Evolutionary conservation across 1,140 invertebrate genomes (phyloP), one percentile per base, ranked within the genome.

Genomic region (Lysiphlebus fabarum): DNA sequence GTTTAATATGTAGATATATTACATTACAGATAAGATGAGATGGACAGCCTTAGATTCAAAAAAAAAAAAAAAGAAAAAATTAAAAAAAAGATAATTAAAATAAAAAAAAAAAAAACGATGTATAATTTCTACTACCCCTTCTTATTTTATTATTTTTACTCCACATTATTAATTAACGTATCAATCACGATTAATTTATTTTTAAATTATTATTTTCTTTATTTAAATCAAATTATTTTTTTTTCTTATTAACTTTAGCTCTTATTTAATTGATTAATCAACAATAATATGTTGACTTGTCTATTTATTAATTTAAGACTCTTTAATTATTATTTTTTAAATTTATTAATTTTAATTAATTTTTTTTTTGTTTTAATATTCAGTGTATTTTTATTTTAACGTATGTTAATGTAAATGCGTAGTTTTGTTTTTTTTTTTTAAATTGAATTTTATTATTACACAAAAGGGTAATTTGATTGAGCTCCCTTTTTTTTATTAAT

Each of bases 401-500:
- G 62, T 34, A 40, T 58, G 47, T 64, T 56, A 60, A 47, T 60
- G 51, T 69, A 59, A 62, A 49, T 63, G 61, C 68, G 42, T 56
- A 53, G n/a, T 59, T 54, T 33, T 53, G 11, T 48, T 40, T 48
- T 38, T 36, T 37, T 49, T 40, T 49, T 47, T 49, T 49, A 17
- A 38, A 49, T 56, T 49, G 44, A 54, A 36, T 38, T 42, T 55
- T 43, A 11, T 59, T 53, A 53, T 1, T 40, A 53, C 42, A 65
- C 60, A 69, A 67, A 70, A 67, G 53, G 65, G 58, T 66, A 57
- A 64, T 75, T 77, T 75, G 70, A 73, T 76, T 75, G 70, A 75
- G 71, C 74, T 75, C 70, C 67, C 63, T 69, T 70, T 44, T 26
- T 26, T 4, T 26, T 26, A 26, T 26, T 4, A 1, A 26, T 1